Base-by-base conservation (phyloP, 2,797 vertebrate species). In the Pseudomugil tenellus region DNA sequence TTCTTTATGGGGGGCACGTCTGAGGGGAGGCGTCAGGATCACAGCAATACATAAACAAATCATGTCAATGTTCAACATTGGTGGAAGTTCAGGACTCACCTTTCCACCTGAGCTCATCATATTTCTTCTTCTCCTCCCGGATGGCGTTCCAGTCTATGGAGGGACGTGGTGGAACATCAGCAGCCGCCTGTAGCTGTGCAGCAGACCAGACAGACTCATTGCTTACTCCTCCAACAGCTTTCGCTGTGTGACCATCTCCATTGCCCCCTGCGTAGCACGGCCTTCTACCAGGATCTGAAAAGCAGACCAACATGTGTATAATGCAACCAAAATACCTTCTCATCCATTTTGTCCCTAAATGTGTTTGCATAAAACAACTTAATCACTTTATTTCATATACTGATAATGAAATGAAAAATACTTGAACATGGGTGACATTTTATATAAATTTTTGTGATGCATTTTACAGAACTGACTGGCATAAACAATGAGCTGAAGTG, bases 71-170 rank as follows among this genome's bases (percentile, higher is more conserved):
- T 6, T 5, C 39, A 61, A 53, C 26, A 29, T 11, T 12, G 41
- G 10, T 39, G 9, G 19, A 35, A 14, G 2, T 26, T 6, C 0
- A 37, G 11, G 0, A 28, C 79, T 91, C 80, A 99, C 98, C 97
- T 91, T 95, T 93, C 97, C 98, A 99, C 76, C 98, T 99, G 73
- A 96, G 91, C 67, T 92, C 90, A 68, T 92, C 94, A 72, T 96
- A 97, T 88, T 95, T 96, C 1, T 91, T 85, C 72, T 80, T 93
- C 85, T 97, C 96, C 86, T 96, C 92, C 74, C 96, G 92, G 76
- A 98, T 80, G 39, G 82, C 69, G 9, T 85, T 87, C 97, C 98
- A 98, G 67, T 99, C 92, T 70, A 99, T 97, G 26, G 85, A 17
- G 0, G 29, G 48, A 59, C 66, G 7, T 0, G 39, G 16, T 0